Conservation (phyloP, 2,113 vertebrate genomes). For the Chaetodon trifascialis region DNA sequence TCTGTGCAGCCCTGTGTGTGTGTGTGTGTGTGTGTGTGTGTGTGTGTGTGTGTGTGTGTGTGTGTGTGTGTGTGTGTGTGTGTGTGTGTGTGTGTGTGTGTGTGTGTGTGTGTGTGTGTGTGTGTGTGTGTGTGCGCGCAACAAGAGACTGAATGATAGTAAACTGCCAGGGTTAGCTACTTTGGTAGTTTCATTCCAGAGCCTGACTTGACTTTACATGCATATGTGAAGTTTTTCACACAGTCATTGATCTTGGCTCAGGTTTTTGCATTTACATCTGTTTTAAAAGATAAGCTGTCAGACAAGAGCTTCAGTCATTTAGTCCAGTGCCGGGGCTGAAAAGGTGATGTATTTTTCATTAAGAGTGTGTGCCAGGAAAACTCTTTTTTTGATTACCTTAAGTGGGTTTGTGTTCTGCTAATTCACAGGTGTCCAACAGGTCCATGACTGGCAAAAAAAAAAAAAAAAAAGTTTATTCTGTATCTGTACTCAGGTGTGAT, state of each 20-base stretch:
- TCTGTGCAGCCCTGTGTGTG: slow-evolving; percentile 41
- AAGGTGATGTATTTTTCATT: not conserved
- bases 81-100: slow-evolving; percentile 7
- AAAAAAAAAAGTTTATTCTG: not conserved
- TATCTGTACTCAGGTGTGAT: not conserved
- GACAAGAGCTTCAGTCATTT: not conserved
- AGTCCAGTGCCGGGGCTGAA: not conserved
- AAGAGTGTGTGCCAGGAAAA: not conserved
- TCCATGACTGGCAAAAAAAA: not conserved
- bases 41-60: slow-evolving; percentile 23
- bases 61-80: slow-evolving; percentile 2
- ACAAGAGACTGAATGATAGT: slow-evolving; percentile 42
- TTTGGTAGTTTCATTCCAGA: slow-evolving; percentile 2
- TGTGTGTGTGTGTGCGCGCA: slow-evolving; percentile 1
- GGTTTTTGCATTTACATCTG: not conserved
- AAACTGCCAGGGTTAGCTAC: slow-evolving; percentile 34
- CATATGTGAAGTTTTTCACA: not conserved
- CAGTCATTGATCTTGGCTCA: not conserved
- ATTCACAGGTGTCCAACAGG: not conserved
- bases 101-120: slow-evolving; percentile 16
- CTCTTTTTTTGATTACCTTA: not conserved
- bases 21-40: not conserved
- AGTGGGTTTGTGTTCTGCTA: not conserved
- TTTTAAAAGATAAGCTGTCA: not conserved
- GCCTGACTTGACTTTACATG: not conserved